Conservation (phyloP, 2,797 vertebrate species). For the Neomorphus geoffroyi region DNA sequence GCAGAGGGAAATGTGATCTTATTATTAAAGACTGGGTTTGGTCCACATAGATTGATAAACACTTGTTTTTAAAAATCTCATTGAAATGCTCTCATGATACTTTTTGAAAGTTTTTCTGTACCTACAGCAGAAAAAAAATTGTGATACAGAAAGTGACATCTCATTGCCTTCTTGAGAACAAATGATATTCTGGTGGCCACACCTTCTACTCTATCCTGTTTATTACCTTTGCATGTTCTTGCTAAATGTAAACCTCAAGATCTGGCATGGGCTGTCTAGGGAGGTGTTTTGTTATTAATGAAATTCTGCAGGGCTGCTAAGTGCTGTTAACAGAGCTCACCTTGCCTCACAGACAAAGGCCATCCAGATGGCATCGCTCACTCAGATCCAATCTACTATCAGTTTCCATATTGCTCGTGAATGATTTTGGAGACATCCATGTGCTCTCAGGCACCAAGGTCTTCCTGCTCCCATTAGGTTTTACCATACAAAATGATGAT, state of each 20-base stretch:
- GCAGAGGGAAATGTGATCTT: background rate
- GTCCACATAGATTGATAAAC: background rate
- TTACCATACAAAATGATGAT: background rate
- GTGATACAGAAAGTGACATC: background rate
- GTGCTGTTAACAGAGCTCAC: background rate
- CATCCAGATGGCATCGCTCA: fast-evolving
- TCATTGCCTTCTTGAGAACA: background rate
- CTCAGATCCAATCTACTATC: background rate
- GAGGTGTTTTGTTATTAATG: background rate
- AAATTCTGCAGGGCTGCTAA: background rate
- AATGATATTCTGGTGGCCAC: background rate
- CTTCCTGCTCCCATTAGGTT: background rate
- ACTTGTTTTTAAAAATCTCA: background rate
- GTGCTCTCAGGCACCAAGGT: fast-evolving
- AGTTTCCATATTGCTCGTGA: background rate
- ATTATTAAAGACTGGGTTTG: background rate
- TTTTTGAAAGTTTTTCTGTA: background rate
- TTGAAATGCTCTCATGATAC: background rate
- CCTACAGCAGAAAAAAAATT: background rate
- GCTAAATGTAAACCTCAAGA: background rate
- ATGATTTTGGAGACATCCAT: background rate
- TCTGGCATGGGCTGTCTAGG: background rate
- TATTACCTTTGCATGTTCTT: background rate
- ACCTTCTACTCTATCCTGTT: background rate
- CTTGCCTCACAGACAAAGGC: background rate